These are phyloP conservation scores for Myrmophylax atrothorax DNA, from an alignment of 2,113 vertebrate genomes.

Conservation along the genomic window DNA sequence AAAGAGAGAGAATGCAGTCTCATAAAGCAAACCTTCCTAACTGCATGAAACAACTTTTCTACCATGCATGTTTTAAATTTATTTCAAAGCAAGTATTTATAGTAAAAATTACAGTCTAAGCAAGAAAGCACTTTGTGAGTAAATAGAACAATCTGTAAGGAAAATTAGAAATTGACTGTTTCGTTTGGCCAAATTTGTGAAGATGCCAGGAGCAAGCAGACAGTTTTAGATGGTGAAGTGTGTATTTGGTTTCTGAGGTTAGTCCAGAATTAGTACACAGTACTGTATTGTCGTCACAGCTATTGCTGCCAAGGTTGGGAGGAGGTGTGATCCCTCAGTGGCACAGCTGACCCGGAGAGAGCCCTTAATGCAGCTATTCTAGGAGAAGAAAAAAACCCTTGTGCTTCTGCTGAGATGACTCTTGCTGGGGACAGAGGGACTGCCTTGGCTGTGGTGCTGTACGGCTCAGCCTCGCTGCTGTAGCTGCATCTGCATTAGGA, in stretches of 20 bases:
- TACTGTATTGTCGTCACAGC: background rate
- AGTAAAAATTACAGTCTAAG: conserved; percentile 21
- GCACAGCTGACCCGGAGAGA: background rate
- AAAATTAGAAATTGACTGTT: conserved; percentile 6
- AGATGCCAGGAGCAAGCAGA: background rate
- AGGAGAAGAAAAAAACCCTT: background rate
- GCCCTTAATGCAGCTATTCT: conserved; percentile 5
- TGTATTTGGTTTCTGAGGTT: conserved; percentile 56
- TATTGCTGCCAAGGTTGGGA: conserved; percentile 24
- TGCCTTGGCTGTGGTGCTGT: background rate
- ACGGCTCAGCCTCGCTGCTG: background rate
- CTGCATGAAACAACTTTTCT: background rate
- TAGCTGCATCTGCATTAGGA: background rate
- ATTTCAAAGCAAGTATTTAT: conserved; percentile 23
- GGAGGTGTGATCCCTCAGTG: conserved; percentile 27
- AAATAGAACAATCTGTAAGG: background rate
- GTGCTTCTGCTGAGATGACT: background rate
- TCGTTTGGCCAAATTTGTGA: background rate
- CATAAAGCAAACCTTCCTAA: background rate
- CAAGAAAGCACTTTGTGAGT: background rate
- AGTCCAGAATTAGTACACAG: conserved; percentile 20
- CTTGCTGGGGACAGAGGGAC: background rate
- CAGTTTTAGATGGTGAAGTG: background rate
- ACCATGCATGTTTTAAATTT: background rate
- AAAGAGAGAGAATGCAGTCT: background rate